Percentiles rank a stretch among this genome's conserved stretches.
phyloP scores from a whole-genome alignment of 2,113 vertebrate genomes.

The Xenopus laevis region DNA sequence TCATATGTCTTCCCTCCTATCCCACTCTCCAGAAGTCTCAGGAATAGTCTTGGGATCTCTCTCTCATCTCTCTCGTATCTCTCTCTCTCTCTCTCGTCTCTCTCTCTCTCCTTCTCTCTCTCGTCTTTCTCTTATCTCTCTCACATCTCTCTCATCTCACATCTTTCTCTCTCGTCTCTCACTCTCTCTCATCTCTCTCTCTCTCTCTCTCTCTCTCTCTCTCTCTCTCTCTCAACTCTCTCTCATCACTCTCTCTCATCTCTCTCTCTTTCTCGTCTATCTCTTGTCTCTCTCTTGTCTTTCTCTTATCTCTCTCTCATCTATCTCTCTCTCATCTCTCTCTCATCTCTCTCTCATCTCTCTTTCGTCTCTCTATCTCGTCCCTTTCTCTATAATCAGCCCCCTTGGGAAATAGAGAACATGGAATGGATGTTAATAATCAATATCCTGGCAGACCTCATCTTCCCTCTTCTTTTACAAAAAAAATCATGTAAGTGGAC shows the following conservation, averaged over 20 bases:
- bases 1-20: too few relatives aligned
- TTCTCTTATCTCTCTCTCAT: neutral
- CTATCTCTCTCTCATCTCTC: neutral
- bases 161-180: too few relatives aligned
- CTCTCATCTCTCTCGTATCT: too few relatives aligned
- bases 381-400: too few relatives aligned
- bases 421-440: neutral
- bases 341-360: neutral
- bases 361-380: too few relatives aligned
- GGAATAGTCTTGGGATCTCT: too few relatives aligned
- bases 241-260: too few relatives aligned
- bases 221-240: too few relatives aligned
- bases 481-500: neutral
- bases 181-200: neutral
- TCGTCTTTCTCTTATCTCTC: fast-evolving
- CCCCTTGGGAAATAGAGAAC: too few relatives aligned
- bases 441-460: neutral
- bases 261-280: neutral
- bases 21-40: too few relatives aligned
- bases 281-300: neutral
- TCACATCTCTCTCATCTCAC: neutral
- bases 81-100: too few relatives aligned
- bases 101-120: neutral
- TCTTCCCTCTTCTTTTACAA: neutral
- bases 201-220: neutral